Evolutionary conservation across 37 sponge, comb jelly and placozoan genomes (phyloP).

Genomic region (Chondrosia reniformis): DNA sequence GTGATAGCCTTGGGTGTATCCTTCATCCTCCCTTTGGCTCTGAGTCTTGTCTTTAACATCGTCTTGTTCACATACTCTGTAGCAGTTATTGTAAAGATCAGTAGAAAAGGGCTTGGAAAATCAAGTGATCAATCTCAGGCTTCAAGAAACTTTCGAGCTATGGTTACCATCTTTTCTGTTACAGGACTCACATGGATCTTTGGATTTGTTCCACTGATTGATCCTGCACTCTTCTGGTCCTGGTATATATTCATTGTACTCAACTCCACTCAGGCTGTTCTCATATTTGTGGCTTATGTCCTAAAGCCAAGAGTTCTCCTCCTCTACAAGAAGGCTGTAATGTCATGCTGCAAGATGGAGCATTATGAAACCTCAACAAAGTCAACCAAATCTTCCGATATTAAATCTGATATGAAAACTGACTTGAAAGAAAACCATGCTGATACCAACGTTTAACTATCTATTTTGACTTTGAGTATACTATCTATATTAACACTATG

Average conservation of each 20-base stretch:
- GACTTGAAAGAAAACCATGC: too few relatives aligned
- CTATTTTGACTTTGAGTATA: too few relatives aligned
- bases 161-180: background rate
- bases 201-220: constrained; percentile 38
- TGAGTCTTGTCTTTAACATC: constrained; percentile 22
- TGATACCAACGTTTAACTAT: too few relatives aligned
- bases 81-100: background rate
- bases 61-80: background rate
- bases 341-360: too few relatives aligned
- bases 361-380: too few relatives aligned
- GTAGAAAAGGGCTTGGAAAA: background rate
- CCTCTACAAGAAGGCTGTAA: too few relatives aligned
- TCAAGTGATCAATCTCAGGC: background rate
- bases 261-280: constrained; percentile 46
- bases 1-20: constrained; percentile 24
- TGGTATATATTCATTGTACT: constrained; percentile 59
- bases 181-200: constrained; percentile 57
- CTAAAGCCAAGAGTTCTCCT: constrained; percentile 16
- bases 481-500: too few relatives aligned
- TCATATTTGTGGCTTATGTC: constrained; percentile 23
- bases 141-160: background rate
- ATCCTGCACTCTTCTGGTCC: constrained; percentile 14
- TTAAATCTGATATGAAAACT: too few relatives aligned
- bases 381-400: too few relatives aligned
- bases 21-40: constrained; percentile 27